These are phyloP conservation scores for Philopotamus ludificatus DNA, from an alignment of 1,140 invertebrate species.

Conservation along the genomic window DNA sequence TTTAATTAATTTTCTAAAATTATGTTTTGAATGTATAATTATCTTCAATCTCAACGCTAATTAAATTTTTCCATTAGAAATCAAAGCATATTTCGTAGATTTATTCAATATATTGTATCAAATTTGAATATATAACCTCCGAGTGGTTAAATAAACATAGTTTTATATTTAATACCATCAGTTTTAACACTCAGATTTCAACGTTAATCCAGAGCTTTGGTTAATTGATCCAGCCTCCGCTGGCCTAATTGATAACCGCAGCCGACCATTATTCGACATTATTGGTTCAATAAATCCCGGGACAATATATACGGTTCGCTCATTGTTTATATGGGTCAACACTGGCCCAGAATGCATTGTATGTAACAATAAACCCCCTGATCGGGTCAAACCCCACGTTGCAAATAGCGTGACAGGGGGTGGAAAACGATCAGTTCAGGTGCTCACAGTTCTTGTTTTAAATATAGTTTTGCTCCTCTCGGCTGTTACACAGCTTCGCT, in stretches of 20 bases:
- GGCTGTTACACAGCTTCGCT: constrained; percentile 15
- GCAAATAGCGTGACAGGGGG: not conserved
- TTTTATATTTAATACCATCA: too few relatives aligned
- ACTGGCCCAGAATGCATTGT: constrained; percentile 12
- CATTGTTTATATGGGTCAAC: not conserved
- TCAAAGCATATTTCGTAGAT: too few relatives aligned
- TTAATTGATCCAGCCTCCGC: not conserved
- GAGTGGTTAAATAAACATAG: too few relatives aligned
- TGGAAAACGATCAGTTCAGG: too few relatives aligned
- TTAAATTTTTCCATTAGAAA: too few relatives aligned
- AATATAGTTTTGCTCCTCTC: not conserved
- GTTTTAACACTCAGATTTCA: too few relatives aligned
- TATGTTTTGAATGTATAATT: too few relatives aligned
- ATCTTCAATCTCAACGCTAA: too few relatives aligned
- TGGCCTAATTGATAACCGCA: not conserved
- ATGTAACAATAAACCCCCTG: constrained; percentile 23
- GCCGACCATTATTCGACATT: not conserved
- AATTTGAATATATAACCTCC: too few relatives aligned
- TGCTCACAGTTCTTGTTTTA: too few relatives aligned
- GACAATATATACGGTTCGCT: not conserved
- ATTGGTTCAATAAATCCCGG: not conserved
- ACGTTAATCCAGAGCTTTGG: not conserved
- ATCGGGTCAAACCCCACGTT: constrained; percentile 22
- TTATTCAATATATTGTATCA: too few relatives aligned
- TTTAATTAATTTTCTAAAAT: too few relatives aligned